Conservation (phyloP, 2,888 invertebrate genomes). For the Andrena camellia region DNA sequence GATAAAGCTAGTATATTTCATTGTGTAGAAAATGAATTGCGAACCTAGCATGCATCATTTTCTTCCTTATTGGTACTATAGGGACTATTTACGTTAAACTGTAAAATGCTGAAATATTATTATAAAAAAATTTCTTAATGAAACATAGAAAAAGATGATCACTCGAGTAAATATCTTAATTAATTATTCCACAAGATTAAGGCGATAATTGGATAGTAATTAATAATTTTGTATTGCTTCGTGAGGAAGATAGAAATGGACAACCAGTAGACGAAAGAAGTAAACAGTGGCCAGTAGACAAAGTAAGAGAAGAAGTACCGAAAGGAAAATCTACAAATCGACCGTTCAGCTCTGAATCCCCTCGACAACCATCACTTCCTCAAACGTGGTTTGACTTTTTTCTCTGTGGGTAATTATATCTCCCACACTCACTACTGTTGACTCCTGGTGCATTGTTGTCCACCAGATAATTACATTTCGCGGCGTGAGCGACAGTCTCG, state of each 20-base stretch:
- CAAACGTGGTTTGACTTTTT: constrained; percentile 70
- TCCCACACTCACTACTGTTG: constrained; percentile 32
- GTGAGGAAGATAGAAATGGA: no score
- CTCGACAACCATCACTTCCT: constrained; percentile 64
- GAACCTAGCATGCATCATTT: no score
- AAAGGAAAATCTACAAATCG: constrained; percentile 78
- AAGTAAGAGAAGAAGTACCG: constrained; percentile 45
- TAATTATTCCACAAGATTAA: not conserved
- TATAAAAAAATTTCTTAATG: no score
- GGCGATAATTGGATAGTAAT: not conserved
- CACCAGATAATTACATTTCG: constrained; percentile 36
- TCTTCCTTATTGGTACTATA: no score
- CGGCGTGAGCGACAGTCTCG: not conserved
- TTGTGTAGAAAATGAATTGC: no score
- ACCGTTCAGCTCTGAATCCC: constrained; percentile 82
- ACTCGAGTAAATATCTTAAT: not conserved
- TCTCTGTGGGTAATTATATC: constrained; percentile 72
- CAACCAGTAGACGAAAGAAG: no score
- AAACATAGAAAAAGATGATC: no score
- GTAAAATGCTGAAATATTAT: no score
- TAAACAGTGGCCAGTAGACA: no score
- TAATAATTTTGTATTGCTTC: not conserved
- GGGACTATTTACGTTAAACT: no score
- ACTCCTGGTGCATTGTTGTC: constrained; percentile 20
- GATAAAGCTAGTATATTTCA: no score